Base-by-base conservation (phyloP, 2,797 vertebrate genomes). In the Crocodylus rhombifer region DNA sequence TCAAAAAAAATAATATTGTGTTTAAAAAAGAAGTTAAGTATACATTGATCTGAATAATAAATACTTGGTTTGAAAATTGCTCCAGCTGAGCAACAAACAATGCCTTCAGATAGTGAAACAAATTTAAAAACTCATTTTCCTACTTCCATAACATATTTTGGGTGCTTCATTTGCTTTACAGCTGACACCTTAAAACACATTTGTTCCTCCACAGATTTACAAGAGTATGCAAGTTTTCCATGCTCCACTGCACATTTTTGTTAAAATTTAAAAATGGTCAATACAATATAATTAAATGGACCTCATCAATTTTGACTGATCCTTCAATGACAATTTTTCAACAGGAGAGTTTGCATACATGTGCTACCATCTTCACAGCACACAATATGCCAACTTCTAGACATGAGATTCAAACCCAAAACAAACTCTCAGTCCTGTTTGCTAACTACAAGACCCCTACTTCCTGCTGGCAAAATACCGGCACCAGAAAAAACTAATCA, bases 191-290 rank as follows among this genome's bases (percentile, higher is more conserved):
- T 79, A 84, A 82, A 18, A 82, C n/a, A 75, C n/a, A 92, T 84
- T 86, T 88, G 69, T 71, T 9, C 69, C 69, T 88, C 69, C 42
- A 74, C 28, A 86, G 0, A 0, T 57, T 23, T 57, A 28, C 18
- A 85, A 86, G 71, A 80, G 90, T 95, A 77, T 5, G 57, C 20
- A 75, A 92, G 14, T 85, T 93, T 91, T 91, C 90, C 62, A 86
- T 51, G 42, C 42, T 51, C 9, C 1, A 1, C 73, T 11, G 6
- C 25, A 92, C 92, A 92, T 76, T 77, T 71, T 62, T 92, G 33
- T 73, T 8, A 18, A 90, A 84, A 81, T 64, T 84, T 82, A 90
- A 94, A 92, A 91, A 51, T 36, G 6, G 42, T 51, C 42, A 51
- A 11, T 51, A 51, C 42, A 51, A 51, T 10, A 7, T 51, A 51